Evolutionary conservation across 2,888 invertebrate genomes (phyloP).

Genomic region (Stenichneumon culpator): DNA sequence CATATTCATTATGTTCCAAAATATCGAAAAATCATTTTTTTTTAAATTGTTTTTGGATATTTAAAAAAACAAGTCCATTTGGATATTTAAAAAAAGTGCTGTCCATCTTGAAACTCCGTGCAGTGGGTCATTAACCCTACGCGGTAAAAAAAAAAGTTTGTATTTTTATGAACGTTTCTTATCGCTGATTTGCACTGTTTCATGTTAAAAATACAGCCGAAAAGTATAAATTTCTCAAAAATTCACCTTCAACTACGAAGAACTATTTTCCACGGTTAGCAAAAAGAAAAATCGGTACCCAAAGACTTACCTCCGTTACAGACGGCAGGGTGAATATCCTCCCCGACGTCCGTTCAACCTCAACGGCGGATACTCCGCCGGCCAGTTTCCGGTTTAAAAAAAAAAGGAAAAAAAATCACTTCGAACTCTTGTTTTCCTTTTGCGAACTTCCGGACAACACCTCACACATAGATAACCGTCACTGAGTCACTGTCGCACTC

Average conservation of each 20-base stretch:
- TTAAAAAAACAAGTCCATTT: no score
- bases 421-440: background rate
- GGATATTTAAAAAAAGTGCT: background rate
- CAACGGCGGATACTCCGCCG: conserved; percentile 57
- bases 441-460: conserved; percentile 19
- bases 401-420: background rate
- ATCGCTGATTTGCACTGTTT: background rate
- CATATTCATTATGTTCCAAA: no score
- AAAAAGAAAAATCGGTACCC: background rate
- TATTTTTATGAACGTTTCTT: background rate
- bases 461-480: conserved; percentile 20
- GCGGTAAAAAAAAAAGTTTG: background rate
- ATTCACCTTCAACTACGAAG: background rate
- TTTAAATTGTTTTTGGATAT: background rate
- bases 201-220: background rate
- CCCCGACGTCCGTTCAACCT: conserved; percentile 68
- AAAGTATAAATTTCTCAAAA: background rate
- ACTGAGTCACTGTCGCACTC: conserved; percentile 23
- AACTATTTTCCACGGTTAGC: background rate
- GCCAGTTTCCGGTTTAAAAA: conserved; percentile 17
- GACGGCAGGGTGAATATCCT: conserved; percentile 80
- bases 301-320: conserved; percentile 79
- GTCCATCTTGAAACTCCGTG: background rate
- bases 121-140: background rate
- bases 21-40: background rate